Percentiles rank a stretch among this genome's conserved stretches.
These are phyloP conservation scores for Xiphophorus couchianus DNA, from an alignment of 2,113 vertebrate species.

Conservation along the genomic window DNA sequence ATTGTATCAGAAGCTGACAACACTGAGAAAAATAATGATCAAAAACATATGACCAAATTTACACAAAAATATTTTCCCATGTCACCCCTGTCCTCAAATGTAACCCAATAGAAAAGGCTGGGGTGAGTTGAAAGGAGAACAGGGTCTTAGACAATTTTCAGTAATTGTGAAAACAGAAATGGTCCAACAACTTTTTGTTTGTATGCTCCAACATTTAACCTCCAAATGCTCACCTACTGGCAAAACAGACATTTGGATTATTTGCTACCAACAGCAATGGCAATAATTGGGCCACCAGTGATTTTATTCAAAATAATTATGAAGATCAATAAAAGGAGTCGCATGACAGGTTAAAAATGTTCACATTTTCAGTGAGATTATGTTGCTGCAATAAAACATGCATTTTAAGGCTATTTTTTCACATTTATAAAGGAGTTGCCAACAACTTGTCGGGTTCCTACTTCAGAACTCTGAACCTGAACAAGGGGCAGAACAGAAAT, in stretches of 20 bases:
- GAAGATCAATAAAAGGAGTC: background rate
- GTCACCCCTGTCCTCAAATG: no score
- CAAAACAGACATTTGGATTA: background rate
- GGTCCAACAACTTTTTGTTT: no score
- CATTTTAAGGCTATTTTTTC: background rate
- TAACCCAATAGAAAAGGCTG: no score
- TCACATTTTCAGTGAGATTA: background rate
- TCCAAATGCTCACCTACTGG: no score
- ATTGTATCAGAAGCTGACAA: no score
- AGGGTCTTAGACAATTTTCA: no score
- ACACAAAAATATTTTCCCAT: no score
- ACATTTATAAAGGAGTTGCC: background rate
- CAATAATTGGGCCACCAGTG: background rate
- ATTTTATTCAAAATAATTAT: background rate
- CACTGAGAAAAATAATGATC: no score
- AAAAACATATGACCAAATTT: no score
- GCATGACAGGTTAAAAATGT: background rate
- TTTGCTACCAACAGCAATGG: background rate
- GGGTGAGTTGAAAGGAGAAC: no score
- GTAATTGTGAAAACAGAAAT: no score
- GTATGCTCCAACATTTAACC: no score
- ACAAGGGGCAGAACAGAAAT: constrained; percentile 30
- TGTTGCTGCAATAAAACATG: background rate
- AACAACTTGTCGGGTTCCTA: background rate
- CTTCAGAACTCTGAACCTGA: background rate